A percentile compares a stretch with the other conserved stretches of the same genome.
phyloP scores from a whole-genome alignment of 1,140 invertebrate species.

The Drosophila kanapiae region DNA sequence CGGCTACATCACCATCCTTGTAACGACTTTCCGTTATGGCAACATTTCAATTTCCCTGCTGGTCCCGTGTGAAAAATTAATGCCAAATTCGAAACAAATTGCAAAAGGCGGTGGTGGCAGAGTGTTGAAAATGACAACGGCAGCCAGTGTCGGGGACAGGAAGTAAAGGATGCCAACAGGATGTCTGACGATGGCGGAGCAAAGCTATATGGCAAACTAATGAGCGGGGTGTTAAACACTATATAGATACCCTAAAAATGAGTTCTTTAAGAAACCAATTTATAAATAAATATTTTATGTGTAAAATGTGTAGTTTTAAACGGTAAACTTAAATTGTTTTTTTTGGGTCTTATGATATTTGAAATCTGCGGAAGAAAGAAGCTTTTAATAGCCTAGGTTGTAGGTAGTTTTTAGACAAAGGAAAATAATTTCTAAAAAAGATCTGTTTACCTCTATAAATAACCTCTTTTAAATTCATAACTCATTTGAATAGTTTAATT shows the following conservation, averaged over 20 bases:
- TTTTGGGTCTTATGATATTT: not conserved
- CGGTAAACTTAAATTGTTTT: not conserved
- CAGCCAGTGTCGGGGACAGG: constrained; percentile 41
- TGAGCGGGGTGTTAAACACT: constrained; percentile 2
- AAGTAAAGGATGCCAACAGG: constrained; percentile 71
- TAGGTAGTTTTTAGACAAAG: not conserved
- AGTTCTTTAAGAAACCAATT: not conserved
- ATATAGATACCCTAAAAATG: constrained; percentile 1
- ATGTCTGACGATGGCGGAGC: constrained; percentile 18
- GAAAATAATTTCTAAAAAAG: not conserved
- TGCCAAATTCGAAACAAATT: constrained; percentile 81
- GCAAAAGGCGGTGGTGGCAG: constrained; percentile 51
- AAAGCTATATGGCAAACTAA: constrained; percentile 1
- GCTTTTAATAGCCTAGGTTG: not conserved
- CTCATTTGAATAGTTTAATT: not conserved
- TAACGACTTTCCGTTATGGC: constrained; percentile 77
- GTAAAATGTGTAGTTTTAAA: not conserved
- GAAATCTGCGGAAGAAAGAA: not conserved
- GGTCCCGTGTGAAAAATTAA: constrained; percentile 80
- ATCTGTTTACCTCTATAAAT: not conserved
- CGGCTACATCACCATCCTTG: constrained; percentile 9
- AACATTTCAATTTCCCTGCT: constrained; percentile 81
- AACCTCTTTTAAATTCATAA: not conserved
- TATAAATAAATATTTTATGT: not conserved
- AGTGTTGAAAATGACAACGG: constrained; percentile 63